These are phyloP conservation scores for Onychostoma macrolepis DNA, from an alignment of 2,113 vertebrate species.

Conservation along the genomic window DNA sequence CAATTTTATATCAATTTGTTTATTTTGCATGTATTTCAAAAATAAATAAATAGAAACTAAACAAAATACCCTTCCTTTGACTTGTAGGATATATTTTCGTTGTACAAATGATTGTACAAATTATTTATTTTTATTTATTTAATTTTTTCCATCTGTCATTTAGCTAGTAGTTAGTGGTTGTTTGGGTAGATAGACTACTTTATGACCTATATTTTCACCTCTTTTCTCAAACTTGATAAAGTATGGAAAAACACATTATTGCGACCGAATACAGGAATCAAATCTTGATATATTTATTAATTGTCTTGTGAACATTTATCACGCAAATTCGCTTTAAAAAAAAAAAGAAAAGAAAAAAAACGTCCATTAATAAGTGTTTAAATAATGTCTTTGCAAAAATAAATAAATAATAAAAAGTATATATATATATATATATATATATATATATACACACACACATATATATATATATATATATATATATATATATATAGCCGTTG, in stretches of 20 bases:
- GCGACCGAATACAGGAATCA: neutral
- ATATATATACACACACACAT: no score
- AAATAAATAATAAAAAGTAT: no score
- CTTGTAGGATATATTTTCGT: neutral
- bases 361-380: no score
- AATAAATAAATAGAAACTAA: neutral
- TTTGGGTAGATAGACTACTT: neutral
- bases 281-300: neutral
- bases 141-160: neutral
- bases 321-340: neutral
- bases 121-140: neutral
- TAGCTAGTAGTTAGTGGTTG: neutral
- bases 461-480: no score
- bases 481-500: no score
- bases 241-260: neutral
- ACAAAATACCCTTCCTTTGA: neutral
- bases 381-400: no score
- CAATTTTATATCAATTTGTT: neutral
- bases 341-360: no score
- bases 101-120: neutral
- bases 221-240: neutral
- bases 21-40: neutral
- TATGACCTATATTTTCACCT: neutral
- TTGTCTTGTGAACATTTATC: neutral
- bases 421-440: no score